These are phyloP conservation scores for Diarsia rubi DNA, from an alignment of 2,888 invertebrate species.

Conservation along the genomic window DNA sequence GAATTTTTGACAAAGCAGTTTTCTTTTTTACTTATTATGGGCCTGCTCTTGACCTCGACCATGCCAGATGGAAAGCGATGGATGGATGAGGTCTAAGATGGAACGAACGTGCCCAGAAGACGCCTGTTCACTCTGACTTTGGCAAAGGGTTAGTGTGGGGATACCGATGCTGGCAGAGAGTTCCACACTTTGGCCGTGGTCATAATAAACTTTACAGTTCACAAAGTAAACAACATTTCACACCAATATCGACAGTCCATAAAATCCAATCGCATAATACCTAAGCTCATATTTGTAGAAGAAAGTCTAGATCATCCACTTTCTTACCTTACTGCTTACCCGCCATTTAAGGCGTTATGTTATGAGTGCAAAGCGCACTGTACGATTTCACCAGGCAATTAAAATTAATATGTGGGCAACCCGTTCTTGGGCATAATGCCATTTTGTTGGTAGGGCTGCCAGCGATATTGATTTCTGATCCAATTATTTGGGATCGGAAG, in stretches of 20 bases:
- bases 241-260: background rate
- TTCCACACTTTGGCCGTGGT: too few species aligned
- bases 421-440: conserved; percentile 63
- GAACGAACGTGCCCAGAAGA: too few species aligned
- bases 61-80: too few species aligned
- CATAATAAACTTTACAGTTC: too few species aligned
- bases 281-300: conserved; percentile 51
- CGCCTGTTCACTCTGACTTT: too few species aligned
- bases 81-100: too few species aligned
- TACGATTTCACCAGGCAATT: conserved; percentile 72
- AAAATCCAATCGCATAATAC: conserved; percentile 36
- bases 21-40: too few species aligned
- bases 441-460: conserved; percentile 57
- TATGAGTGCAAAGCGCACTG: conserved; percentile 62
- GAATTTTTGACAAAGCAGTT: too few species aligned
- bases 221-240: conserved; percentile 6
- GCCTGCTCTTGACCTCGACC: too few species aligned
- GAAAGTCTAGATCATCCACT: conserved; percentile 56
- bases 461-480: background rate
- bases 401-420: conserved; percentile 74
- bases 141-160: too few species aligned
- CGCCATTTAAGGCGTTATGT: conserved; percentile 63
- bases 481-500: background rate
- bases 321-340: conserved; percentile 40
- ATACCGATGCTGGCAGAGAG: too few species aligned